These are phyloP conservation scores for Momotus momota DNA, from an alignment of 2,797 vertebrate species.

Conservation along the genomic window DNA sequence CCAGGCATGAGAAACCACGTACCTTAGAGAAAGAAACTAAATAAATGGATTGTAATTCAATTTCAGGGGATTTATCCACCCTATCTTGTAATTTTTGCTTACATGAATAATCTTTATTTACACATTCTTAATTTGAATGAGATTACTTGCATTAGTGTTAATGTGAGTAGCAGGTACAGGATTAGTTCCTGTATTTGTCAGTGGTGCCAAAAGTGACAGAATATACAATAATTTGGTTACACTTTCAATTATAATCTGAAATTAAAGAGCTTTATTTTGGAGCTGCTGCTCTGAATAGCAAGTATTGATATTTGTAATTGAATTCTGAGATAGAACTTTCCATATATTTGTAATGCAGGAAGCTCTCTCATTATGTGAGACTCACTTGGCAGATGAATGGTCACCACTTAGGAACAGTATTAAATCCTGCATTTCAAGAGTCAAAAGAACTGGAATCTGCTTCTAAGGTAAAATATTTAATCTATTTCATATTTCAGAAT, in stretches of 20 bases:
- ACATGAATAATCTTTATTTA: constrained; percentile 45
- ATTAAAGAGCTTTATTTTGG: constrained; percentile 62
- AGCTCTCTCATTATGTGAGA: constrained; percentile 76
- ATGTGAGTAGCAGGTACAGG: constrained; percentile 28
- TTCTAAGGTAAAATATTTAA: constrained; percentile 82
- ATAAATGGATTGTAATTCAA: constrained; percentile 12
- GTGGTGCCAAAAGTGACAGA: constrained; percentile 22
- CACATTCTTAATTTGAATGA: constrained; percentile 23
- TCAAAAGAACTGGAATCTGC: constrained; percentile 81
- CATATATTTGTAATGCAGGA: constrained; percentile 80
- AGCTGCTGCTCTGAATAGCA: constrained; percentile 48
- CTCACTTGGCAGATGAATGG: constrained; percentile 85
- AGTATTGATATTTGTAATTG: constrained; percentile 66
- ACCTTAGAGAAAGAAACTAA: constrained; percentile 31
- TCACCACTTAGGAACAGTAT: constrained; percentile 83
- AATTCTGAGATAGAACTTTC: constrained; percentile 48
- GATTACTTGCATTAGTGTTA: constrained; percentile 47
- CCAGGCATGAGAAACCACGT: neutral
- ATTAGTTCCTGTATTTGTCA: constrained; percentile 51
- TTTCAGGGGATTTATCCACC: constrained; percentile 32
- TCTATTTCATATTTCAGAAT: constrained; percentile 19
- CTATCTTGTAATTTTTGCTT: constrained; percentile 45
- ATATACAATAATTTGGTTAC: constrained; percentile 36
- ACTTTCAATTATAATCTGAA: constrained; percentile 70
- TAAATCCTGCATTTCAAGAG: constrained; percentile 86